Percentiles rank a stretch among this genome's conserved stretches.
These are phyloP conservation scores for Aspiorhynchus laticeps DNA, from an alignment of 2,113 vertebrate species.

Conservation along the genomic window DNA sequence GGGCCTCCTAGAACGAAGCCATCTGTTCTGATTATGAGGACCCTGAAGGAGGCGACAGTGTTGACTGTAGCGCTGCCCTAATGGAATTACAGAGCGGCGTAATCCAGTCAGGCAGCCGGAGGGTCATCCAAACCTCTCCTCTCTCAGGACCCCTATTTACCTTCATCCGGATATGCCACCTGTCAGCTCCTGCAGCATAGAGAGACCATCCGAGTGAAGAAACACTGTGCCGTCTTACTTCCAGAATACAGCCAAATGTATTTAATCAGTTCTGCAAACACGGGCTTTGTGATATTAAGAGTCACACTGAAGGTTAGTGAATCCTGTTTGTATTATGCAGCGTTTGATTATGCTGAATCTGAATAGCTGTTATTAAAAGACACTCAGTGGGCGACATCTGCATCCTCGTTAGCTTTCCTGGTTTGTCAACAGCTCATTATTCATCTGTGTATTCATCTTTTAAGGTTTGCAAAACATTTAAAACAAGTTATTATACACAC, in stretches of 20 bases:
- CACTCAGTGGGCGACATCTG: neutral
- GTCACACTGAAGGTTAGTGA: neutral
- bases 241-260: neutral
- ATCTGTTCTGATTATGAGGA: slow-evolving; percentile 51
- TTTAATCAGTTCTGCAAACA: neutral
- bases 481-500: neutral
- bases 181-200: slow-evolving; percentile 18
- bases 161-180: slow-evolving; percentile 40
- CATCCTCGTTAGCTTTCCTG: neutral
- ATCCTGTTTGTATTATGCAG: neutral
- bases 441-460: neutral
- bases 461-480: neutral
- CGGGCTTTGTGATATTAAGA: neutral
- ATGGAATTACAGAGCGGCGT: slow-evolving; percentile 46
- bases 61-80: slow-evolving; percentile 45
- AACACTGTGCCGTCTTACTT: neutral
- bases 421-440: neutral
- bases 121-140: slow-evolving; percentile 40
- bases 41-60: slow-evolving; percentile 39
- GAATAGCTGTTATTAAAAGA: neutral
- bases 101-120: slow-evolving; percentile 48
- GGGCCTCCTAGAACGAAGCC: slow-evolving; percentile 40
- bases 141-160: slow-evolving; percentile 47
- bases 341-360: neutral
- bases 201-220: neutral